Conservation (phyloP, 2,797 vertebrate genomes). For the Urocyon cinereoargenteus region DNA sequence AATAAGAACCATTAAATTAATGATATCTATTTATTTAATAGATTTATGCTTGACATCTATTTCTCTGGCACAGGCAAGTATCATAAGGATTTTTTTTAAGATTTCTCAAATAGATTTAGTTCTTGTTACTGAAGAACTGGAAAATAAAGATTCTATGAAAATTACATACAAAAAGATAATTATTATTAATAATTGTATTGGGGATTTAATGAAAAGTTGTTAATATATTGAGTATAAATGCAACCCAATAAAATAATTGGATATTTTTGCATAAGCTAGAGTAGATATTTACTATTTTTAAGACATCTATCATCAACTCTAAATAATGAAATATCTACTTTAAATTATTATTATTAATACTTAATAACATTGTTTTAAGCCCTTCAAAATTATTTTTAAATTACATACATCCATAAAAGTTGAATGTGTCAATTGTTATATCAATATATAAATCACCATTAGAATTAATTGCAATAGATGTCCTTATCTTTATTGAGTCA, state of each 20-base stretch:
- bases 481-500: background rate
- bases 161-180: background rate
- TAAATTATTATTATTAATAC: background rate
- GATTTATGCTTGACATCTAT: slow-evolving; percentile 9
- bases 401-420: no score
- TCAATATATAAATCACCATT: background rate
- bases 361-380: background rate
- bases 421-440: background rate
- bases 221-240: background rate
- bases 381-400: background rate
- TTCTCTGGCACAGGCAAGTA: background rate
- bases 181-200: background rate
- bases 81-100: background rate
- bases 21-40: slow-evolving; percentile 36
- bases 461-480: background rate
- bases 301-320: background rate
- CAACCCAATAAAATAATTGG: background rate
- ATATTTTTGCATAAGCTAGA: background rate
- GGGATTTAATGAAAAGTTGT: background rate
- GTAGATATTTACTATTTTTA: background rate
- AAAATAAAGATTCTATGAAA: background rate
- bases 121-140: background rate
- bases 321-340: background rate
- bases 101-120: background rate
- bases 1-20: slow-evolving; percentile 37